Percentiles rank a stretch among this genome's conserved stretches.
Evolutionary conservation across 1,140 invertebrate genomes (phyloP).

Genomic region (silkworm (Bombyx mori)): ASM3026992v2 NC_085117.1:5830501-5831000

Average conservation of each 20-base stretch:
- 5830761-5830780: conserved; percentile 19
- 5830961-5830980: no score
- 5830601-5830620: conserved; percentile 22
- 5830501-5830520: conserved; percentile 69
- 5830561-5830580: conserved; percentile 22
- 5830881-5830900: conserved; percentile 32
- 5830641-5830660: conserved; percentile 50
- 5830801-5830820: conserved; percentile 66
- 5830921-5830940: conserved; percentile 16
- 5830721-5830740: no score
- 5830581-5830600: conserved; percentile 19
- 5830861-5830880: conserved; percentile 11
- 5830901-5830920: conserved; percentile 43
- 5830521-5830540: conserved; percentile 48
- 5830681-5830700: conserved; percentile 6
- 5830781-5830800: conserved; percentile 66
- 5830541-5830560: conserved; percentile 45
- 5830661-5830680: conserved; percentile 6
- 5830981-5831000: no score
- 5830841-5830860: conserved; percentile 26
- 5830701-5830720: conserved; percentile 23
- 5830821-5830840: conserved; percentile 66
- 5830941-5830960: no score
- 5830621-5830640: conserved; percentile 48
- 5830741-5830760: conserved; percentile 3